These are phyloP conservation scores for Crypturellus tataupa DNA, from an alignment of 2,797 vertebrate genomes.

Conservation along the genomic window DNA sequence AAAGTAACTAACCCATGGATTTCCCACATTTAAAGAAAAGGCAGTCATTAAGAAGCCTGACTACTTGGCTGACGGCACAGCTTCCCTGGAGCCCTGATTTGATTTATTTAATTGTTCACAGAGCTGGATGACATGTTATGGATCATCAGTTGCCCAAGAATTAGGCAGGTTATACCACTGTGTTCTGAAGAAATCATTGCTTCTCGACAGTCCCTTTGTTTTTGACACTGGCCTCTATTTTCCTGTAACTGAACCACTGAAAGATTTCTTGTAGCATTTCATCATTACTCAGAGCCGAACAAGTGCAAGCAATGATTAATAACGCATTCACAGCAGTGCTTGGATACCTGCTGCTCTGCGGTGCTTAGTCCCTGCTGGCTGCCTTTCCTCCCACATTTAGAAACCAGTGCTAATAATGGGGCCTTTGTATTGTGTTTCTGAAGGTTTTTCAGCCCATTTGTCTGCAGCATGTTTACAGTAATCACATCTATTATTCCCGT, in stretches of 20 bases:
- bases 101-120: accelerated
- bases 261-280: background rate
- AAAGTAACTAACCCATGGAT: background rate
- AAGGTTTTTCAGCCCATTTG: background rate
- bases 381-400: background rate
- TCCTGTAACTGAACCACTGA: background rate
- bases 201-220: background rate
- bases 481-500: background rate
- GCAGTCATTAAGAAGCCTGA: accelerated
- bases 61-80: background rate
- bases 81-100: background rate
- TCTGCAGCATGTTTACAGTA: constrained; percentile 1
- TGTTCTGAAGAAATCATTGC: background rate
- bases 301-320: background rate
- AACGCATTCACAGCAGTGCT: background rate
- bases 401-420: background rate
- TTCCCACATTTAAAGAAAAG: background rate
- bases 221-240: background rate
- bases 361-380: background rate
- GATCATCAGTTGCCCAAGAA: background rate
- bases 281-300: background rate
- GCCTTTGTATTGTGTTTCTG: background rate
- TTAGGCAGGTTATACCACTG: background rate
- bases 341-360: background rate
- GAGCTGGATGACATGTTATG: background rate